Percentiles rank a stretch among this genome's conserved stretches.
Evolutionary conservation across 2,888 invertebrate species (phyloP).

Genomic region (Sinopyrophorus schimmeli): DNA sequence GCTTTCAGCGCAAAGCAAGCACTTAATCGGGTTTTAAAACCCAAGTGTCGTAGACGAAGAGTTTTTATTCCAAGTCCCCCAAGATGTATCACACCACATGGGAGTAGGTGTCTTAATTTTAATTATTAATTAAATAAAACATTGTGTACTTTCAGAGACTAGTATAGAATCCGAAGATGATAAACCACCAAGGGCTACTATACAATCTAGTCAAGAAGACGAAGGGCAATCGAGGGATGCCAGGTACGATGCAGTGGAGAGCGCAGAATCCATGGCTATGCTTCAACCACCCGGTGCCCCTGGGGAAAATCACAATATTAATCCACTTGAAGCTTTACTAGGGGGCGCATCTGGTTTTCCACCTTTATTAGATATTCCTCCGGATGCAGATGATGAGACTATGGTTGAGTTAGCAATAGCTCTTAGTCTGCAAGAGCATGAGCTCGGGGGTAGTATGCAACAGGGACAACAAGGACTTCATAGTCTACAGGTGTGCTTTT

Average conservation of each 20-base stretch:
- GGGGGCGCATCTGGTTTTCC: conserved; percentile 67
- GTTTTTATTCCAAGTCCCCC: conserved; percentile 80
- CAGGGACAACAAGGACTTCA: conserved; percentile 58
- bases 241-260: conserved; percentile 46
- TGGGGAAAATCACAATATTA: conserved; percentile 43
- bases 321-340: conserved; percentile 58
- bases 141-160: conserved; percentile 26
- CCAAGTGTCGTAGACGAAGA: conserved; percentile 72
- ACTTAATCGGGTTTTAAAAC: conserved; percentile 79
- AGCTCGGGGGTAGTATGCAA: conserved; percentile 60
- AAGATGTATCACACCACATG: conserved; percentile 65
- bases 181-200: conserved; percentile 37
- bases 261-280: conserved; percentile 48
- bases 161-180: conserved; percentile 39
- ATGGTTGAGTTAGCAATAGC: conserved; percentile 97
- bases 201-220: conserved; percentile 41
- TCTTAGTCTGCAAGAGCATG: conserved; percentile 85
- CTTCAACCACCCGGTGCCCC: conserved; percentile 37
- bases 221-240: conserved; percentile 37
- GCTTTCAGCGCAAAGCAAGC: conserved; percentile 93
- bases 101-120: conserved; percentile 46
- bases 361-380: conserved; percentile 82
- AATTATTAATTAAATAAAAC: conserved; percentile 2
- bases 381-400: conserved; percentile 95
- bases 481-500: conserved; percentile 54